Evolutionary conservation across 2,797 vertebrate genomes (phyloP).

Genomic region (Ceryle rudis): DNA sequence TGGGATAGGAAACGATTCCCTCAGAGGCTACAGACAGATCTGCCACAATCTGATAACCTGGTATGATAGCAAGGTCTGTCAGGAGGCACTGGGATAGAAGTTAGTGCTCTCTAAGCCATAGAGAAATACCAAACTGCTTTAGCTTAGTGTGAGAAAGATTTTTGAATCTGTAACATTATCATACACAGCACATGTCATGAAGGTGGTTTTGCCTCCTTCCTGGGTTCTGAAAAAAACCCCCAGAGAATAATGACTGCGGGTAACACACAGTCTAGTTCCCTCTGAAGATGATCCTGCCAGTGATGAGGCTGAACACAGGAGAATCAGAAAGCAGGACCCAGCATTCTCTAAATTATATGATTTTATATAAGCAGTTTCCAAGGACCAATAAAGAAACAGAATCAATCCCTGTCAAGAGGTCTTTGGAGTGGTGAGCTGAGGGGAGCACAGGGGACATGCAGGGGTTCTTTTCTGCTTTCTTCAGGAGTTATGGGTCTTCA

Average conservation of each 20-base stretch:
- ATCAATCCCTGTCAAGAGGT: background rate
- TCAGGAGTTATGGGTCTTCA: background rate
- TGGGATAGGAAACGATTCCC: background rate
- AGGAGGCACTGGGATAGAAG: background rate
- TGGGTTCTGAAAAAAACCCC: constrained; percentile 58
- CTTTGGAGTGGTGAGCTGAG: background rate
- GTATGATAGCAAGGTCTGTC: background rate
- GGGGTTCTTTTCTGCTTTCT: background rate
- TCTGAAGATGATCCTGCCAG: background rate
- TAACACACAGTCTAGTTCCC: background rate
- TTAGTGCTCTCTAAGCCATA: background rate
- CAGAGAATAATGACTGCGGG: background rate
- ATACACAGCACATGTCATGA: constrained; percentile 83
- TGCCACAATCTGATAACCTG: background rate
- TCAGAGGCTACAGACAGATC: background rate
- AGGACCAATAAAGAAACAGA: background rate
- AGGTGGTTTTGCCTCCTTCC: constrained; percentile 76
- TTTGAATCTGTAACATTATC: constrained; percentile 80
- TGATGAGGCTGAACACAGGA: background rate
- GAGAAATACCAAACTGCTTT: background rate
- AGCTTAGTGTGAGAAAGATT: constrained; percentile 79
- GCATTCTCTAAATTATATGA: background rate
- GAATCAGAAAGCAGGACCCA: background rate
- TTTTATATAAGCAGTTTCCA: background rate
- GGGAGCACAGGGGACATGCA: background rate